Percentiles rank a stretch among this genome's conserved stretches.
Evolutionary conservation across 2,797 vertebrate species (phyloP).

Genomic region (Cyprinella venusta): DNA sequence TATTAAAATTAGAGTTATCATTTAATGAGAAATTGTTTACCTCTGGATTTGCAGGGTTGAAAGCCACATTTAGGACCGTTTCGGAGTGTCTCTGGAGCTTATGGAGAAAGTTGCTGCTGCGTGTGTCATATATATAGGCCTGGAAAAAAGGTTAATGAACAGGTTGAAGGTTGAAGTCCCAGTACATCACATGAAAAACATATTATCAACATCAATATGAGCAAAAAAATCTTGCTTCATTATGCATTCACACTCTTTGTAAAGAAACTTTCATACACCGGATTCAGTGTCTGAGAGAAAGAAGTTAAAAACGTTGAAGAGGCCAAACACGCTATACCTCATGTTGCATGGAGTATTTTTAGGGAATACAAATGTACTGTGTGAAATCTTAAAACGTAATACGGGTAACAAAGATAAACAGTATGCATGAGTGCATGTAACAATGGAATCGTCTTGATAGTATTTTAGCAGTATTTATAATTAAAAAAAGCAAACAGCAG

Average conservation of each 20-base stretch:
- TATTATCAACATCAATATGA: background rate
- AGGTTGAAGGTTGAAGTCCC: conserved; percentile 5
- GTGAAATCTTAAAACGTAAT: background rate
- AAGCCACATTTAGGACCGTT: conserved; percentile 81
- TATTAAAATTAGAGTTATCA: background rate
- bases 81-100: conserved; percentile 84
- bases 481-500: background rate
- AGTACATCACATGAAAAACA: background rate
- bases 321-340: background rate
- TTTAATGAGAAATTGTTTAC: conserved; percentile 68
- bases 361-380: background rate
- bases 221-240: background rate
- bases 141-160: conserved; percentile 56
- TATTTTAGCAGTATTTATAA: background rate
- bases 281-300: background rate
- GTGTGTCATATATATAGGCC: conserved; percentile 84
- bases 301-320: background rate
- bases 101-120: conserved; percentile 80
- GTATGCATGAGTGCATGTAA: background rate
- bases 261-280: background rate
- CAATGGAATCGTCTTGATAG: background rate
- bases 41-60: conserved; percentile 84
- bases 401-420: background rate
- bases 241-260: background rate
- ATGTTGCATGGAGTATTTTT: background rate